Conservation (phyloP, 2,888 invertebrate species). For the Eledona agricola region DNA sequence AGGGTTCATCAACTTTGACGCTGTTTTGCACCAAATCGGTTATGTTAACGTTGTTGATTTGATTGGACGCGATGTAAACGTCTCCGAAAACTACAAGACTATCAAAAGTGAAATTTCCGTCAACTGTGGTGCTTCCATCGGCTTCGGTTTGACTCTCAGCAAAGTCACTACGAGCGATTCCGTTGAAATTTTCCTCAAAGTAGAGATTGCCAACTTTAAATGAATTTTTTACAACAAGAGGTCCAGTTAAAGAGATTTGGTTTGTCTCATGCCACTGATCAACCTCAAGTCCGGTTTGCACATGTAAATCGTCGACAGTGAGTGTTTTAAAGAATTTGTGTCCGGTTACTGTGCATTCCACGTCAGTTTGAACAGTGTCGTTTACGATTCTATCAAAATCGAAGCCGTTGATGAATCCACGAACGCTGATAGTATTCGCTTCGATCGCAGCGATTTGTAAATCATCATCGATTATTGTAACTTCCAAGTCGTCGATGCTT, state of each 20-base stretch:
- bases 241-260: conserved; percentile 38
- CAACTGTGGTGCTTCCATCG: conserved; percentile 54
- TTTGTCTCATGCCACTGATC: conserved; percentile 38
- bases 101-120: conserved; percentile 50
- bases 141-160: conserved; percentile 56
- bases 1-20: conserved; percentile 58
- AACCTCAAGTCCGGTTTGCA: conserved; percentile 39
- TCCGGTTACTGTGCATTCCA: conserved; percentile 42
- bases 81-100: conserved; percentile 56
- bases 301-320: conserved; percentile 47
- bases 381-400: conserved; percentile 51
- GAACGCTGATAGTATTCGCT: conserved; percentile 39
- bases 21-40: conserved; percentile 55
- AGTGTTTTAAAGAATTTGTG: conserved; percentile 52
- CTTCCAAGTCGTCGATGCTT: background rate
- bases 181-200: conserved; percentile 61
- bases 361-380: conserved; percentile 50
- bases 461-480: conserved; percentile 38
- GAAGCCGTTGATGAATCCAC: conserved; percentile 49
- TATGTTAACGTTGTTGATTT: conserved; percentile 59
- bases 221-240: too few relatives aligned
- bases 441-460: conserved; percentile 40
- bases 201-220: conserved; percentile 59
- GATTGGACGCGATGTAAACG: conserved; percentile 54
- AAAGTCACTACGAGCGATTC: conserved; percentile 59